These are phyloP conservation scores for Agriopis aurantiaria DNA, from an alignment of 2,888 invertebrate species.

Conservation along the genomic window DNA sequence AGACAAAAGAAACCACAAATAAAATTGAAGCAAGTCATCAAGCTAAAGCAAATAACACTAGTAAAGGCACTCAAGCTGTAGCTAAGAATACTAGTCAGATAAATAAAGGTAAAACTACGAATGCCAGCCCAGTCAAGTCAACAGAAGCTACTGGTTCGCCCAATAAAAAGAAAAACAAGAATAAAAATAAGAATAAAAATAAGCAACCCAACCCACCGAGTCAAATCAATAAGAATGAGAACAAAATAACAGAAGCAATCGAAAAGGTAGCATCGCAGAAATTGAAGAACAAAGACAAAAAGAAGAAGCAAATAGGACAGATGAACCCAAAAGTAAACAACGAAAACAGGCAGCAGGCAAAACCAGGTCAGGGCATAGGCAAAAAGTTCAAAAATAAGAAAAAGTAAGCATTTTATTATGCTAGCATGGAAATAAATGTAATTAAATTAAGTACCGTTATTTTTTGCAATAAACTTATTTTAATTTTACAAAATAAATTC, in stretches of 20 bases:
- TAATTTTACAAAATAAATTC: slow-evolving; percentile 19
- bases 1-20: slow-evolving; percentile 31
- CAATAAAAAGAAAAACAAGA: slow-evolving; percentile 59
- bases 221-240: slow-evolving; percentile 50
- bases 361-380: slow-evolving; percentile 51
- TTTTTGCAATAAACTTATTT: slow-evolving; percentile 49
- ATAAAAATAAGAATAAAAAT: slow-evolving; percentile 53
- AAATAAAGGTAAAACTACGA: not conserved
- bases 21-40: slow-evolving; percentile 33
- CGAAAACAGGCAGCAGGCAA: slow-evolving; percentile 20
- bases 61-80: not conserved
- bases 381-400: slow-evolving; percentile 60
- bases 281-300: slow-evolving; percentile 70
- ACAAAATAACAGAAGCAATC: slow-evolving; percentile 62
- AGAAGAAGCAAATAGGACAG: slow-evolving; percentile 73
- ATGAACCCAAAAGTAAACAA: slow-evolving; percentile 56
- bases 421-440: slow-evolving; percentile 9
- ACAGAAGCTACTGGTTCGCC: slow-evolving; percentile 41
- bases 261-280: slow-evolving; percentile 68
- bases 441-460: slow-evolving; percentile 36
- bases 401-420: slow-evolving; percentile 36
- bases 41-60: not conserved
- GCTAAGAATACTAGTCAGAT: slow-evolving; percentile 3
- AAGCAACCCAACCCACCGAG: slow-evolving; percentile 21
- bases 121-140: slow-evolving; percentile 23